Evolutionary conservation across 2,797 vertebrate species (phyloP).

Genomic region (Lagorchestes hirsutus): DNA sequence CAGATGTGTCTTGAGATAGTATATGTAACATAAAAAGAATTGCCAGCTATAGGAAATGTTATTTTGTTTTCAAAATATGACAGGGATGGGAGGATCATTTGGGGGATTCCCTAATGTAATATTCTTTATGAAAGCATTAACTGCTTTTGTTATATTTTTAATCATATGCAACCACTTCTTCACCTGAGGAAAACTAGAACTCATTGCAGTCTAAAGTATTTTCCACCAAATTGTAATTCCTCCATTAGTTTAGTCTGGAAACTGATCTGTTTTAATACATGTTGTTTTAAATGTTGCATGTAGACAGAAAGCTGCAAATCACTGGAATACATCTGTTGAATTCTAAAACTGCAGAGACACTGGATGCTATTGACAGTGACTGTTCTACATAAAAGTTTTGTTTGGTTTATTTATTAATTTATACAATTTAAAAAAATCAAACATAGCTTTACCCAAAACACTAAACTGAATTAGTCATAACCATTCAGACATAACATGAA

Average conservation of each 20-base stretch:
- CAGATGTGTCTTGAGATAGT: constrained; percentile 99
- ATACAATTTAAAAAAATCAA: constrained; percentile 99
- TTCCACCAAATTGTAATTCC: constrained; percentile 99
- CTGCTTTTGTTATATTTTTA: constrained; percentile 98
- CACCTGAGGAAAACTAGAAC: constrained; percentile 93
- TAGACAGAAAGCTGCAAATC: constrained; percentile 89
- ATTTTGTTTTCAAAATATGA: constrained; percentile 92
- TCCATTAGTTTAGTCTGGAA: constrained; percentile 95
- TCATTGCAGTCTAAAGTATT: constrained; percentile 94
- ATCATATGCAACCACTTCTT: constrained; percentile 99
- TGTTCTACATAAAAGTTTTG: constrained; percentile 95
- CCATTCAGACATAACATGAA: constrained; percentile 93
- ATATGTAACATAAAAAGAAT: constrained; percentile 95
- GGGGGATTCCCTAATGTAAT: constrained; percentile 90
- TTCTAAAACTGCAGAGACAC: constrained; percentile 93
- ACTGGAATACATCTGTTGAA: constrained; percentile 90
- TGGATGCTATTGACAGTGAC: constrained; percentile 94
- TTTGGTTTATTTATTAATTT: constrained; percentile 99
- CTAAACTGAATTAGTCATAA: constrained; percentile 93
- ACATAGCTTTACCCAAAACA: constrained; percentile 95
- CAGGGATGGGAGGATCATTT: constrained; percentile 82
- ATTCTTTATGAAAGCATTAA: constrained; percentile 95
- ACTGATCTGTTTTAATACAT: constrained; percentile 94
- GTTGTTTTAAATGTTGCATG: constrained; percentile 90
- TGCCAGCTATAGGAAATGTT: constrained; percentile 95